These are phyloP conservation scores for Lichenostomus cassidix DNA, from an alignment of 2,113 vertebrate species.

Conservation along the genomic window DNA sequence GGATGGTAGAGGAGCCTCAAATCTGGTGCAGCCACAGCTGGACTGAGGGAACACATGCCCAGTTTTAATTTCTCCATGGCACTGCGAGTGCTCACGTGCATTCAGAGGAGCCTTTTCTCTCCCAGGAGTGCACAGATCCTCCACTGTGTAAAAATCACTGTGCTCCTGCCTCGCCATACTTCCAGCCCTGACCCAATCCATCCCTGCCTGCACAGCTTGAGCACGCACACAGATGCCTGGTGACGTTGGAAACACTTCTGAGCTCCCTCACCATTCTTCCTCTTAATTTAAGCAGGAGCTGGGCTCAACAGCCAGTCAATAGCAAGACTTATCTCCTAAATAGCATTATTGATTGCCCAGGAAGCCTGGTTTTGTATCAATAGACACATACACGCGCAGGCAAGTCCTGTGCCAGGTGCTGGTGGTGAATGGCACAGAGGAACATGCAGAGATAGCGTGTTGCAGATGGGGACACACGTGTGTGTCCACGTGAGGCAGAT, in stretches of 20 bases:
- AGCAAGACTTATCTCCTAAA: constrained; percentile 72
- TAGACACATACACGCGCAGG: background rate
- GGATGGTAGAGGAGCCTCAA: background rate
- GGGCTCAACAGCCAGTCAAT: constrained; percentile 61
- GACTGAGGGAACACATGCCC: background rate
- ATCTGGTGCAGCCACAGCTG: background rate
- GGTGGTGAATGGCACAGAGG: background rate
- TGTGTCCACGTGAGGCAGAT: background rate
- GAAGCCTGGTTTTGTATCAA: constrained; percentile 50
- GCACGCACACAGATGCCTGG: background rate
- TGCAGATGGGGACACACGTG: background rate
- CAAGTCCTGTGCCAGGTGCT: background rate
- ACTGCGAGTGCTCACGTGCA: rapidly evolving
- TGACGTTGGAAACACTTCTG: background rate
- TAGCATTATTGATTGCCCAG: constrained; percentile 67
- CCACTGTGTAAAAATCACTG: background rate
- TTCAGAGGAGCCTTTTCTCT: background rate
- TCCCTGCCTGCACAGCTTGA: background rate
- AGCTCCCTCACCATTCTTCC: background rate
- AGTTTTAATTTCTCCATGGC: background rate
- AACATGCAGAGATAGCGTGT: background rate
- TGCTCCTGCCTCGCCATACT: background rate
- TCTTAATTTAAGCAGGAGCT: constrained; percentile 64
- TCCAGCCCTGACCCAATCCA: background rate
- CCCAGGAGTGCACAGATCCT: background rate